Base-by-base conservation (phyloP, 2,888 invertebrate species). In the Diplazon laetatorius region DNA sequence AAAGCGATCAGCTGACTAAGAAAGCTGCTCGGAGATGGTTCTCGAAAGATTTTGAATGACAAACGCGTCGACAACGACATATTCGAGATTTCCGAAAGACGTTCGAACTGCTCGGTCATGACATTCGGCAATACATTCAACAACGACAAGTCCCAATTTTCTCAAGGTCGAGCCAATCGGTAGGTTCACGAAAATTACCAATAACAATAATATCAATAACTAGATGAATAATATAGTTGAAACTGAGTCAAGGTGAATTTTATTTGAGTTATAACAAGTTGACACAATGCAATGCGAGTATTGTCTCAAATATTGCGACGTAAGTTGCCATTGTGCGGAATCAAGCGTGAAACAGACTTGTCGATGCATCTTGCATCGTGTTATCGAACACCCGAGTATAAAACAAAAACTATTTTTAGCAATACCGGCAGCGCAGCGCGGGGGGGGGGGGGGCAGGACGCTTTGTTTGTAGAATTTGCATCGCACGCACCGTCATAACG, bases 41-140 rank as follows among this genome's bases (percentile, higher is more conserved):
- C 71, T 48, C 44, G 74, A 69, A 60, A 30, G 46, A 44, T 48
- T 72, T 72, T 76, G 69, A 79, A 81, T 82, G 39, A 70, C 12
- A 62, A 78, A 72, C 72, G 74, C 65, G 65, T 79, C 57, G 60
- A 60, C 71, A 62, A 72, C 82, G 75, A 73, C 74, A 83, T 80
- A 79, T 80, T 59, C 69, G 76, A 71, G 74, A 81, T 68, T 77
- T 50, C 55, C 48, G 65, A 59, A 44, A 50, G 65, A 50, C 76
- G 77, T 52, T 72, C 77, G 10, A 44, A 80, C 80, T 87, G 85
- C 82, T 87, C 88, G 63, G 84, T 87, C 84, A 90, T 90, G 90
- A 90, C 90, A 78, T 90, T 88, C 82, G 86, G 89, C 79, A 87
- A 89, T 76, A 83, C 88, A 42, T 88, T 89, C 76, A 85, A 89